Conservation (phyloP, 2,797 vertebrate genomes). For the Micromesistius poutassou region DNA sequence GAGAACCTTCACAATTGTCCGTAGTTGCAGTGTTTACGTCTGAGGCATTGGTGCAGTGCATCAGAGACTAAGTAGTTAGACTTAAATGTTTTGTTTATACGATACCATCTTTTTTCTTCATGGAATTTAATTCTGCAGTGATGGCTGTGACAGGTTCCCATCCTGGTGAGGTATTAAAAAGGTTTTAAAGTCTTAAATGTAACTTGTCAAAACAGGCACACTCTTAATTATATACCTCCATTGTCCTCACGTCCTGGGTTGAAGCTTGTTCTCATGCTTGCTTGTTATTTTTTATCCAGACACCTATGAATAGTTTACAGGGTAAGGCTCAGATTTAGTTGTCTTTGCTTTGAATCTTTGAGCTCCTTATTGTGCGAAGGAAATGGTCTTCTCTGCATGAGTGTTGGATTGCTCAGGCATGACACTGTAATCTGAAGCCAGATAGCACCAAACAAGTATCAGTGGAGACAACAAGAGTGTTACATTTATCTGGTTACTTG, state of each 20-base stretch:
- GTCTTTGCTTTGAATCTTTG: background rate
- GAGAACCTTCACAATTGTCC: constrained; percentile 14
- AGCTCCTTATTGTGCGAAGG: background rate
- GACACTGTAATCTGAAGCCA: background rate
- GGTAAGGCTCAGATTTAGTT: background rate
- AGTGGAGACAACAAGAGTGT: background rate
- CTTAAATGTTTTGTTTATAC: background rate
- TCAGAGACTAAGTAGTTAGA: background rate
- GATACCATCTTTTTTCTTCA: background rate
- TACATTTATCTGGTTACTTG: background rate
- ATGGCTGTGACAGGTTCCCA: background rate
- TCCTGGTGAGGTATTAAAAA: background rate
- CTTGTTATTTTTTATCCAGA: too few species aligned
- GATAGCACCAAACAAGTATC: background rate
- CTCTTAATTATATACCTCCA: background rate
- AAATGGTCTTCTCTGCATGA: background rate
- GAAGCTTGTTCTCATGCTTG: too few species aligned
- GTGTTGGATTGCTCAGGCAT: background rate
- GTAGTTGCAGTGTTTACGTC: background rate
- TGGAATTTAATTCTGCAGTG: background rate
- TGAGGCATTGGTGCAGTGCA: background rate
- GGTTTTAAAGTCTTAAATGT: background rate
- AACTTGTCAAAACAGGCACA: background rate
- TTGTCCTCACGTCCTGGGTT: background rate
- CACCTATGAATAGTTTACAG: too few species aligned